phyloP scores from a whole-genome alignment of 2,113 vertebrate species.

The Garra rufa region DNA sequence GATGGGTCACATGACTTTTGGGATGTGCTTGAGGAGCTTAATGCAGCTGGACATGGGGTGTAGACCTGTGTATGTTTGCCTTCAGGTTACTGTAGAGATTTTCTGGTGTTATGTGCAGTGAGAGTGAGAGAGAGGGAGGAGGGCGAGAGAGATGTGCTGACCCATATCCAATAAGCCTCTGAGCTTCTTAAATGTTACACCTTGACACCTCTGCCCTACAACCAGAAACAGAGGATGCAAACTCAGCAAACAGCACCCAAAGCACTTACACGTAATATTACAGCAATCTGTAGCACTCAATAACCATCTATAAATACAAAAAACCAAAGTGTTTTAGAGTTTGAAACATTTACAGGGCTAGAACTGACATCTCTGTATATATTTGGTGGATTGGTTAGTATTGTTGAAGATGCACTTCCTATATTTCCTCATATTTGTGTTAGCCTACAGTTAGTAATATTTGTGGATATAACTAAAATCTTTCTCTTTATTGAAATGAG shows the following conservation, averaged over 20 bases:
- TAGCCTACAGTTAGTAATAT: not conserved
- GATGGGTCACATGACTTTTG: not conserved
- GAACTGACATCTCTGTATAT: not conserved
- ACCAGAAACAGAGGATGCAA: constrained; percentile 69
- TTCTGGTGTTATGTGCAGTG: not conserved
- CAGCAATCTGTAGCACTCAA: not conserved
- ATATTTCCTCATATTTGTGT: not conserved
- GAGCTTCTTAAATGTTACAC: constrained; percentile 82
- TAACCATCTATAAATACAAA: not conserved
- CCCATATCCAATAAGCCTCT: constrained; percentile 84
- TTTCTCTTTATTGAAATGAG: not conserved
- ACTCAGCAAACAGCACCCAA: constrained; percentile 61
- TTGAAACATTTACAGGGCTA: not conserved
- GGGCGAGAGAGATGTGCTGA: constrained; percentile 60
- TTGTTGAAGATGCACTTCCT: not conserved
- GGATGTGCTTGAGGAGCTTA: constrained; percentile 11
- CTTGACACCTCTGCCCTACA: constrained; percentile 68
- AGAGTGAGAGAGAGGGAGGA: constrained; percentile 17
- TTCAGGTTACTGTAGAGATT: not conserved
- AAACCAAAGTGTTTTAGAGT: not conserved
- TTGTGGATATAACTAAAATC: not conserved
- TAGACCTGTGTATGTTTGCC: not conserved
- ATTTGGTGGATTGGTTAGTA: not conserved
- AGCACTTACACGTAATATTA: not conserved
- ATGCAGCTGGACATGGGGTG: not conserved